phyloP scores from a whole-genome alignment of 2,888 invertebrate genomes.

The Sthenelais limicola region DNA sequence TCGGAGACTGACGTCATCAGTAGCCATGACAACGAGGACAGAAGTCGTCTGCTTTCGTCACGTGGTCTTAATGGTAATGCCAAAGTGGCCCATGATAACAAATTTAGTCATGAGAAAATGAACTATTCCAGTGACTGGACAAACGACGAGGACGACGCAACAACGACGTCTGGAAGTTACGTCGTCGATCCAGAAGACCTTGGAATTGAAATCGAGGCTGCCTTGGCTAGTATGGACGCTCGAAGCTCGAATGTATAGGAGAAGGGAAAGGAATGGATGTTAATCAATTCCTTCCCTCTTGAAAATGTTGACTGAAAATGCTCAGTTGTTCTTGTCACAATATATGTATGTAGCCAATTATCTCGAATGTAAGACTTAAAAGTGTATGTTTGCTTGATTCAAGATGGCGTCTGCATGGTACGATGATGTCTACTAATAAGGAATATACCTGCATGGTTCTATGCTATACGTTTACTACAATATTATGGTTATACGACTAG shows the following conservation, averaged over 20 bases:
- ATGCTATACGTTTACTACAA: neutral
- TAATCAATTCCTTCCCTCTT: no score
- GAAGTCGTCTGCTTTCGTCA: constrained; percentile 16
- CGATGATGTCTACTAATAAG: constrained; percentile 4
- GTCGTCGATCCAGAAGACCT: constrained; percentile 35
- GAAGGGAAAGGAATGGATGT: neutral
- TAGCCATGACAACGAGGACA: constrained; percentile 10
- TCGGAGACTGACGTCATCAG: constrained; percentile 10
- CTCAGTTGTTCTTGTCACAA: no score
- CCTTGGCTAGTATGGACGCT: constrained; percentile 28
- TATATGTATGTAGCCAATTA: no score
- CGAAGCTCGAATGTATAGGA: constrained; percentile 32
- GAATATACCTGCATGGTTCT: constrained; percentile 1
- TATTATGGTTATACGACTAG: no score
- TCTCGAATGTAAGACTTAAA: no score
- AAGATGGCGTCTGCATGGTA: neutral
- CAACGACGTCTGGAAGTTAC: constrained; percentile 26
- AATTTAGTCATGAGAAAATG: constrained; percentile 14
- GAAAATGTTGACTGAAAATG: no score
- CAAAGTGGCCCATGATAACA: constrained; percentile 22
- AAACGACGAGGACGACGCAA: constrained; percentile 15
- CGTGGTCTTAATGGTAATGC: neutral
- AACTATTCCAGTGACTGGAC: constrained; percentile 31
- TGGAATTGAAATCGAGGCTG: constrained; percentile 33
- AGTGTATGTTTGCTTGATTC: no score